phyloP scores from a whole-genome alignment of 2,113 vertebrate genomes.

The Corvus cornix region DNA sequence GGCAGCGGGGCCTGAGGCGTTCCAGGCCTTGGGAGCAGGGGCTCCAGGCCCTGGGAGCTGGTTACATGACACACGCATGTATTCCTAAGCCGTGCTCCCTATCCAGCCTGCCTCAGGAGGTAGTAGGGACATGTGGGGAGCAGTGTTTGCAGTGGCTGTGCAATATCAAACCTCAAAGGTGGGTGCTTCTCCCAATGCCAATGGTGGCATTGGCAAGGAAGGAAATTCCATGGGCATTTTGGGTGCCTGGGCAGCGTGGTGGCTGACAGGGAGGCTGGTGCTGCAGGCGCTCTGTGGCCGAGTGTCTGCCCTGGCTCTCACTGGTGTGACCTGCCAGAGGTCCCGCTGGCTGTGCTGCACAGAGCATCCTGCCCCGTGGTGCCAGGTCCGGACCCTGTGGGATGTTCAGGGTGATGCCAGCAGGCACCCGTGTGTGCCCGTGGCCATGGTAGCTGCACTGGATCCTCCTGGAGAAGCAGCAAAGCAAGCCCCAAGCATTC shows the following conservation, averaged over 20 bases:
- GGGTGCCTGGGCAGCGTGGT: rapidly evolving
- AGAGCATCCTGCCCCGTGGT: rapidly evolving
- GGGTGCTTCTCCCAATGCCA: background rate
- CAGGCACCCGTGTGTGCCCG: rapidly evolving
- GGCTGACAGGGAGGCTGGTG: background rate
- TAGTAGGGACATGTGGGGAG: rapidly evolving
- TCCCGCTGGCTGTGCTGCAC: rapidly evolving
- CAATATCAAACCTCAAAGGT: rapidly evolving
- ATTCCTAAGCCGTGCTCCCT: background rate
- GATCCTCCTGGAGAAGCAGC: background rate
- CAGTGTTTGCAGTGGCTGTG: rapidly evolving
- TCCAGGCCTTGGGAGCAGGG: background rate
- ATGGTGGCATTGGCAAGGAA: rapidly evolving
- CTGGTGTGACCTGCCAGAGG: background rate
- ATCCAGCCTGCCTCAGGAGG: background rate
- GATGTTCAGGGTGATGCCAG: background rate
- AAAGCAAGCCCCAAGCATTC: background rate
- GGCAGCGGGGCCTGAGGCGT: background rate
- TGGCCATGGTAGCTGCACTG: rapidly evolving
- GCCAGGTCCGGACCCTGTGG: rapidly evolving
- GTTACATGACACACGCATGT: rapidly evolving
- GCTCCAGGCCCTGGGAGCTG: background rate
- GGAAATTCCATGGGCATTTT: background rate
- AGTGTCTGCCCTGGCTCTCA: background rate
- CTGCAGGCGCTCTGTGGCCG: background rate